Conservation (phyloP, 2,888 invertebrate species). For the Pandemis heparana region DNA sequence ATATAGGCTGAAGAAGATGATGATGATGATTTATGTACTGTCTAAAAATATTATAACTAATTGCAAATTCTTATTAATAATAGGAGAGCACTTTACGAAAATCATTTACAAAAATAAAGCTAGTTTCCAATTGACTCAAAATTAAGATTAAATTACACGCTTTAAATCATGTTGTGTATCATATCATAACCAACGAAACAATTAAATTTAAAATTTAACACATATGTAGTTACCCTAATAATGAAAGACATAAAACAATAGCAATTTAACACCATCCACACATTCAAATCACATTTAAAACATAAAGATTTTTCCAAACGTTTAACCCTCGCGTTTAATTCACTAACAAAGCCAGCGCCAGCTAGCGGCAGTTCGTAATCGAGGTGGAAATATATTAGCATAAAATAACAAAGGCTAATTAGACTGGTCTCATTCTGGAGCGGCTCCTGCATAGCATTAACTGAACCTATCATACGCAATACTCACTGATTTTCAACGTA, state of each 20-base stretch:
- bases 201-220: background rate
- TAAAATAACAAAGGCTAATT: constrained; percentile 84
- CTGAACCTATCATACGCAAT: constrained; percentile 45
- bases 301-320: constrained; percentile 2
- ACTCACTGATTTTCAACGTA: constrained; percentile 7
- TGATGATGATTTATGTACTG: too few relatives aligned
- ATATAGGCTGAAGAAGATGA: too few relatives aligned
- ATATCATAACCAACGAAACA: too few relatives aligned
- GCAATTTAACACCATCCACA: background rate
- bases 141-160: too few relatives aligned
- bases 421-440: constrained; percentile 59
- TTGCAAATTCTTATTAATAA: too few relatives aligned
- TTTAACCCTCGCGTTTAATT: constrained; percentile 11
- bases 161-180: too few relatives aligned
- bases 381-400: constrained; percentile 77
- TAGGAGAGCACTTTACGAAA: too few relatives aligned
- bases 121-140: too few relatives aligned
- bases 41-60: too few relatives aligned
- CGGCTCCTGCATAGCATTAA: constrained; percentile 66
- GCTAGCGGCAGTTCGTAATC: constrained; percentile 54
- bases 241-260: background rate
- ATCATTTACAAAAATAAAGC: too few relatives aligned
- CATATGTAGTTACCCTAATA: background rate
- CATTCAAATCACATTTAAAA: background rate
- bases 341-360: constrained; percentile 19